A percentile compares a stretch with the other conserved stretches of the same genome.
Conservation (phyloP, 2,888 invertebrate genomes). For the Thera britannica region DNA sequence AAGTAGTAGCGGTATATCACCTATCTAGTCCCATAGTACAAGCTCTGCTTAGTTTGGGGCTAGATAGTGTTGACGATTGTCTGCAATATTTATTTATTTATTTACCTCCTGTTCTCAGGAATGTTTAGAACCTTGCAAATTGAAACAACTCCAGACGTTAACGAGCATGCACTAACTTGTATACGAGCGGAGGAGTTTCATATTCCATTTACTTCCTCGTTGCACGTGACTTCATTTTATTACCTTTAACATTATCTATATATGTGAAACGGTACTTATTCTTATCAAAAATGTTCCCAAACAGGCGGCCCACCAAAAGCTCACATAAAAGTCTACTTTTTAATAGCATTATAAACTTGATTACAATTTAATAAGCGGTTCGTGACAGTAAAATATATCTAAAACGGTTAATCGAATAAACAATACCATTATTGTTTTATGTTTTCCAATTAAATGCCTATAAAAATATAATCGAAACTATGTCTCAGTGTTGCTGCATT, state of each 20-base stretch:
- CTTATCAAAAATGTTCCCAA: constrained; percentile 20
- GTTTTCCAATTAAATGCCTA: constrained; percentile 51
- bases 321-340: constrained; percentile 25
- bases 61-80: no score
- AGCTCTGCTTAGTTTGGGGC: no score
- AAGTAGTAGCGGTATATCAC: no score
- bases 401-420: constrained; percentile 44
- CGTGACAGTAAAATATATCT: constrained; percentile 47
- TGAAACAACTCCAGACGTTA: constrained; percentile 7
- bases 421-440: constrained; percentile 52
- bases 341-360: constrained; percentile 33
- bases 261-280: constrained; percentile 39
- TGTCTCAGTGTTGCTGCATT: constrained; percentile 31
- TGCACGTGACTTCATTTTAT: constrained; percentile 51
- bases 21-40: no score
- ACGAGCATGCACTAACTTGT: not conserved
- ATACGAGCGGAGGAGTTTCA: constrained; percentile 37
- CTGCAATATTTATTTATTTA: no score
- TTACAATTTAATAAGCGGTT: constrained; percentile 44
- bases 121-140: not conserved
- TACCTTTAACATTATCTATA: constrained; percentile 47
- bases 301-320: constrained; percentile 25
- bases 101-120: no score
- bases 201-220: constrained; percentile 46
- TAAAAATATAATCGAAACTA: constrained; percentile 43